Base-by-base conservation (phyloP, 2,888 invertebrate genomes). In the Agriotes lineatus region DNA sequence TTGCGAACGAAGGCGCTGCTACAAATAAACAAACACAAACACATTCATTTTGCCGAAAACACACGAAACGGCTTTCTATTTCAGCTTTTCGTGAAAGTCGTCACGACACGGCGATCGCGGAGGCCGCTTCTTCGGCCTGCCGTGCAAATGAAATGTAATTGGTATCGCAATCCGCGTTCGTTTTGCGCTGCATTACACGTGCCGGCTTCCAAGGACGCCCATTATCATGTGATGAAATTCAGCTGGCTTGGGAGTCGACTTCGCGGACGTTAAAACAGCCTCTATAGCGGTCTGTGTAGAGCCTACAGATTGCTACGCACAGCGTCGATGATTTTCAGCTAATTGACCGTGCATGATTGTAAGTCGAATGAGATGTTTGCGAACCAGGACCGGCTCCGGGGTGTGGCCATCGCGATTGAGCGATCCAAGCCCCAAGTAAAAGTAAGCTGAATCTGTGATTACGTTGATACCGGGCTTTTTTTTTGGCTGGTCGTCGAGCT, bases 141-240 rank as follows among this genome's bases (percentile, higher is more conserved):
- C 2, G 33, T 60, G 45, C 22, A 44, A 37, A 33, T 48, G 12
- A 19, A 35, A 44, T 37, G 16, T 16, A 18, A 20, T 45, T 12
- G n/a, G 48, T 22, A 25, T 48, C 48, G 48, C 48, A 48, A 48
- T 48, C n/a, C n/a, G 45, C 59, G 59, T 61, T 39, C 35, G 39
- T 66, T 69, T 57, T 70, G 66, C 70, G 70, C 57, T 70, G 70
- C 70, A 70, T 25, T 67, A 66, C 70, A 70, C 70, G 70, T 67
- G 70, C 63, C 66, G 50, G 18, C 45, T 2, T 18, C 37, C 70
- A 70, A 70, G 70, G 70, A 50, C 66, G 62, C 14, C 30, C 56
- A 65, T 63, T 66, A 69, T 69, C 65, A 39, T 63, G 52, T 68
- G 52, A 68, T 35, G 62, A 56, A 37, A 61, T 61, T 54, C 18